Evolutionary conservation across 2,888 invertebrate genomes (phyloP).

Genomic region (Agrenia bidenticulata): DNA sequence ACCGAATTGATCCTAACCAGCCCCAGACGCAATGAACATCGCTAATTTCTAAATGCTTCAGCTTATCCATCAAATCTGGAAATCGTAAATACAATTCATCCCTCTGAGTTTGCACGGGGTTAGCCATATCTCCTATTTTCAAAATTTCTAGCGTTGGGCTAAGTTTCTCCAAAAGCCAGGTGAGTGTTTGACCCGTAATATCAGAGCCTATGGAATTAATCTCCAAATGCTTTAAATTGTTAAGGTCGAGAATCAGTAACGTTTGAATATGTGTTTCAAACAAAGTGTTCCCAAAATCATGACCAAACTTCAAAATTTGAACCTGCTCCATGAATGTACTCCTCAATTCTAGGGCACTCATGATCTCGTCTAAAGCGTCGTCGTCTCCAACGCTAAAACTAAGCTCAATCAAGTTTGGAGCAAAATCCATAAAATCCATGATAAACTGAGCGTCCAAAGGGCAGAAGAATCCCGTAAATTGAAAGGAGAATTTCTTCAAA

Average conservation of each 20-base stretch:
- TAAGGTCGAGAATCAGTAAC: neutral
- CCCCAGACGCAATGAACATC: neutral
- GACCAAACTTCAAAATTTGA: neutral
- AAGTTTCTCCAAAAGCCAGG: neutral
- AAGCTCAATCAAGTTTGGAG: constrained; percentile 7
- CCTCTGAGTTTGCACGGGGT: neutral
- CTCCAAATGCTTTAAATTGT: neutral
- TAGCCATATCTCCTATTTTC: neutral
- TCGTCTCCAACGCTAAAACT: constrained; percentile 14
- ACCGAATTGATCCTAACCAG: neutral
- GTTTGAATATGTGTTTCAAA: constrained; percentile 8
- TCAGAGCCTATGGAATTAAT: neutral
- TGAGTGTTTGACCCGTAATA: neutral
- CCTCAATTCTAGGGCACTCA: constrained; percentile 6
- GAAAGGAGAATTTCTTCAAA: neutral
- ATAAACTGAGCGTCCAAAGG: constrained; percentile 3
- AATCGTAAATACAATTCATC: neutral
- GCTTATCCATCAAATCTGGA: neutral
- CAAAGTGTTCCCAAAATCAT: neutral
- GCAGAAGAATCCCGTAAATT: neutral
- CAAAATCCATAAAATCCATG: constrained; percentile 5
- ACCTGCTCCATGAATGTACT: neutral
- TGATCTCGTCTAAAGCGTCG: constrained; percentile 16
- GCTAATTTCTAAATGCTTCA: neutral
- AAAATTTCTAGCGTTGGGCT: neutral